Conservation (phyloP, 1,140 invertebrate genomes). For the Helicoverpa armigera region DNA sequence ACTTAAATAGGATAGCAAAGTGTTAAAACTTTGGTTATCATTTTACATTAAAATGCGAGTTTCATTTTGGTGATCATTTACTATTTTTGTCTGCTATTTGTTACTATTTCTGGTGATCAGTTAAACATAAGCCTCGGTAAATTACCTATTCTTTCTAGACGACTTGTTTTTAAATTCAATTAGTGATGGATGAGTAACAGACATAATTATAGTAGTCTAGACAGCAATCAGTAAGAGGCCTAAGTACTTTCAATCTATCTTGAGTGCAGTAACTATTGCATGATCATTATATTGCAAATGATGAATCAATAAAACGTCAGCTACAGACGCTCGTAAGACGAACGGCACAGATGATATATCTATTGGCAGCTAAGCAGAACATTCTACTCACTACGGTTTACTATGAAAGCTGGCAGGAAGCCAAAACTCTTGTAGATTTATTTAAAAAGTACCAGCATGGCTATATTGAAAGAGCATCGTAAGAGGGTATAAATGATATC, state of each 20-base stretch:
- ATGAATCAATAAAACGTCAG: constrained; percentile 34
- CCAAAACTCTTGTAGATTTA: constrained; percentile 28
- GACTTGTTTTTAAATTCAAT: too few species aligned
- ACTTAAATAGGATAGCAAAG: too few species aligned
- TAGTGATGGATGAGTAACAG: not conserved
- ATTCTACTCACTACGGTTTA: constrained; percentile 28
- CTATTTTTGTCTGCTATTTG: too few species aligned
- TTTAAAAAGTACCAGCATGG: not conserved
- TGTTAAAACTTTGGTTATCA: too few species aligned
- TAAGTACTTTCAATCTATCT: not conserved
- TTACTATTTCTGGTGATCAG: too few species aligned
- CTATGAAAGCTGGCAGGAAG: constrained; percentile 21
- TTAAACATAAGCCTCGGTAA: too few species aligned
- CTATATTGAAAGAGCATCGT: not conserved
- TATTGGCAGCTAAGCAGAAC: constrained; percentile 21
- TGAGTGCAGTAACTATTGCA: not conserved
- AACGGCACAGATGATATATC: not conserved
- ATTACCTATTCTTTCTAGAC: too few species aligned
- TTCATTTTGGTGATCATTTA: too few species aligned
- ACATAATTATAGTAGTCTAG: not conserved
- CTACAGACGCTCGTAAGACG: not conserved
- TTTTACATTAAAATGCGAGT: too few species aligned
- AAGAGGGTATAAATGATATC: too few species aligned
- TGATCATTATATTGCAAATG: constrained; percentile 10
- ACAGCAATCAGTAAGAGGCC: too few species aligned